phyloP scores from a whole-genome alignment of 2,888 invertebrate genomes.

The Bugulina stolonifera region DNA sequence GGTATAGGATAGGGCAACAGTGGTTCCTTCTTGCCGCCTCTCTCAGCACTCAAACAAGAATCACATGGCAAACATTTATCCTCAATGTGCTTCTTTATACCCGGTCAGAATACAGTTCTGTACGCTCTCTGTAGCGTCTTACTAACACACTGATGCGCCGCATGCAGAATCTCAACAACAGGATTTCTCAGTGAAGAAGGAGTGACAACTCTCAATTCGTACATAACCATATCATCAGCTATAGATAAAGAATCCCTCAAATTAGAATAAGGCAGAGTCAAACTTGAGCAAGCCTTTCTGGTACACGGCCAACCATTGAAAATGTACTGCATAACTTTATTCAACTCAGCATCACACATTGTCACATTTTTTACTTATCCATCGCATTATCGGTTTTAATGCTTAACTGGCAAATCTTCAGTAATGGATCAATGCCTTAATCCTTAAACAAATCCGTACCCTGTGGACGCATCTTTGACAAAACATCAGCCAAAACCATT shows the following conservation, averaged over 20 bases:
- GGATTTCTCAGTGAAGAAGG: not conserved
- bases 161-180: not conserved
- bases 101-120: not conserved
- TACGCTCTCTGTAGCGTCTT: not conserved
- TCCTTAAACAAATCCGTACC: conserved; percentile 1
- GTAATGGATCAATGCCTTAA: not conserved
- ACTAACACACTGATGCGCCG: not conserved
- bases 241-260: not conserved
- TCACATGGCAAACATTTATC: not conserved
- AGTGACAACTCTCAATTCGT: not conserved
- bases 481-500: conserved; percentile 4
- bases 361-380: not conserved
- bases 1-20: not conserved
- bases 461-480: not conserved
- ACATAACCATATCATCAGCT: not conserved
- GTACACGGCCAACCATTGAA: not conserved
- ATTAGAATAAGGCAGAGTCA: not conserved
- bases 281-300: not conserved
- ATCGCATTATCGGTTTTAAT: not conserved
- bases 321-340: not conserved
- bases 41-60: not conserved
- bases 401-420: not conserved
- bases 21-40: not conserved
- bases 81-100: not conserved
- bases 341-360: not conserved